Evolutionary conservation across 2,888 invertebrate species (phyloP), one percentile per base, ranked within the genome.

Genomic region (Epiblema foenella): DNA sequence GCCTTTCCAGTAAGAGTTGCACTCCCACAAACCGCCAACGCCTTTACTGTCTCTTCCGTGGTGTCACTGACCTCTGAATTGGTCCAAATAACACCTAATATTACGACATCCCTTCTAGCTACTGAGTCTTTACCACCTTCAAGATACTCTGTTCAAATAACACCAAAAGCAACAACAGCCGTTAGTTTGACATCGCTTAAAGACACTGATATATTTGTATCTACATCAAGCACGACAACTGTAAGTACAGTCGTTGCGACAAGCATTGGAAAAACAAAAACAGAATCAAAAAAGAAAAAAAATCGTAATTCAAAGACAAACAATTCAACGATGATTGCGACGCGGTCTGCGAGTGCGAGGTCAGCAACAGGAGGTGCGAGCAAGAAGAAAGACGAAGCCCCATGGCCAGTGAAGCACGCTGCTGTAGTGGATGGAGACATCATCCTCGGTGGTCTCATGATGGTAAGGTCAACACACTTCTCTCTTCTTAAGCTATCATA

Each of bases 361-460:
- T 69, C 64, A 24, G 24, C 24, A 39, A 68, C 76, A 42, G 74
- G 76, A 9, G 69, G 79, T 11, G 79, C 82, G n/a, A 33, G 29
- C 29, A 60, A 54, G 52, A 70, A 66, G 65, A 51, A 71, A 75
- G 54, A 73, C 72, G 59, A 79, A 81, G 73, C 93, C 89, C 56
- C 70, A 78, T 97, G 97, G 97, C 97, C 97, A 0, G 95, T 96
- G 39, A 97, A 97, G 84, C 95, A 95, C 77, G 96, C 97, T 75
- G 97, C 97, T 1, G 95, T 96, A n/a, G 95, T 97, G 9, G 96
- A 97, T 78, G 98, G 98, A 0, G 96, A 97, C 83, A 94, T 98
- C 74, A 95, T 97, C 37, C 93, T 98, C 24, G 98, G 98, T 2
- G 98, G 97, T 0, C 94, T 98, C 60, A 98, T 98, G 97, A 98